Evolutionary conservation across 2,888 invertebrate genomes (phyloP).

Genomic region (Chrysolina oricalcia): DNA sequence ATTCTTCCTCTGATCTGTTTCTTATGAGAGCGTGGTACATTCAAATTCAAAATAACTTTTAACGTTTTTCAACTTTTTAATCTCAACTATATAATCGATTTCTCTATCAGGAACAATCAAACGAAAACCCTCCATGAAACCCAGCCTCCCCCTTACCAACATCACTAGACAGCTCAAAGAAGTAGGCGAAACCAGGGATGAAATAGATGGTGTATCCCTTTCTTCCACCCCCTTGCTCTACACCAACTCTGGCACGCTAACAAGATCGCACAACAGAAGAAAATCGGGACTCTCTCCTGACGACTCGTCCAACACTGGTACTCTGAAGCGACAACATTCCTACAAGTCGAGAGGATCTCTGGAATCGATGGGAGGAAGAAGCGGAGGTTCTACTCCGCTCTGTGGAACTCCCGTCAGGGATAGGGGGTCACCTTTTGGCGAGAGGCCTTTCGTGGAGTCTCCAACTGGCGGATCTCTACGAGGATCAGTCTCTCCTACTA

Average conservation of each 20-base stretch:
- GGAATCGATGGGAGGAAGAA: slow-evolving; percentile 73
- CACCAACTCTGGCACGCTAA: slow-evolving; percentile 71
- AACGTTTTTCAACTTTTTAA: too few relatives aligned
- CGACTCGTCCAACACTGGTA: slow-evolving; percentile 70
- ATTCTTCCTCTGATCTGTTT: too few relatives aligned
- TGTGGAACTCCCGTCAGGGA: slow-evolving; percentile 74
- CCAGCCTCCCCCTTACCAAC: slow-evolving; percentile 91
- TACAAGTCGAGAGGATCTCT: slow-evolving; percentile 69
- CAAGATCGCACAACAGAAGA: slow-evolving; percentile 74
- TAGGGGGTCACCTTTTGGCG: slow-evolving; percentile 71
- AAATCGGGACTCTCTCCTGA: slow-evolving; percentile 69
- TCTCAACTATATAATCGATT: background rate
- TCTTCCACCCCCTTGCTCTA: slow-evolving; percentile 67
- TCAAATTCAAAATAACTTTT: too few relatives aligned
- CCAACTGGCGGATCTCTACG: slow-evolving; percentile 64
- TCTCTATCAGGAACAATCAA: slow-evolving; percentile 84
- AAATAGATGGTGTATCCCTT: slow-evolving; percentile 72
- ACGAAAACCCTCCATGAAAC: slow-evolving; percentile 93
- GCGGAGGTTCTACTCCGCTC: slow-evolving; percentile 71
- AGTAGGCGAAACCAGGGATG: slow-evolving; percentile 83
- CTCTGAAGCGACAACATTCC: slow-evolving; percentile 77
- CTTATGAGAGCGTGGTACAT: too few relatives aligned
- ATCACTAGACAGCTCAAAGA: slow-evolving; percentile 93
- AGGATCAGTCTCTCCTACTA: slow-evolving; percentile 62
- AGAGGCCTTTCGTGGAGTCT: slow-evolving; percentile 58